Conservation (phyloP, 2,888 invertebrate genomes). For the Blera fallax region DNA sequence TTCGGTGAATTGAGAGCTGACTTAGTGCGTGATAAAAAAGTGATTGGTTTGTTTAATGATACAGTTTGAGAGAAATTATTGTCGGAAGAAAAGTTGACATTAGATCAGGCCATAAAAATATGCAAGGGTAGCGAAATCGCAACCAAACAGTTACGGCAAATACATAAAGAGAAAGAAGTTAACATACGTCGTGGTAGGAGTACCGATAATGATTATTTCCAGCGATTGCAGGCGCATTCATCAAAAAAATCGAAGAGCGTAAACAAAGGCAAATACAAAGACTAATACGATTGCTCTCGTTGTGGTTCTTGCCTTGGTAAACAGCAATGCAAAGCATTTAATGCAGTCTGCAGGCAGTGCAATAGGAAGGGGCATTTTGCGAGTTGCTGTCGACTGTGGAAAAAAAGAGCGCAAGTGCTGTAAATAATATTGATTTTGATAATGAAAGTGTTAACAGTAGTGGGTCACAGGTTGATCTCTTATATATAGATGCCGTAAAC, state of each 20-base stretch:
- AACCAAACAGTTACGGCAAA: neutral
- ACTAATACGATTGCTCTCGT: neutral
- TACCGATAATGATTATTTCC: no score
- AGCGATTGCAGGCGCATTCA: no score
- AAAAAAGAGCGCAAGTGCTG: neutral
- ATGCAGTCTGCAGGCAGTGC: constrained; percentile 8
- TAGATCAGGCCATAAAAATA: neutral
- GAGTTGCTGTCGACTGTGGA: constrained; percentile 13
- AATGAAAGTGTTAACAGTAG: no score
- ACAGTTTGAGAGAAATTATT: neutral
- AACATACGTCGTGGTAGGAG: neutral
- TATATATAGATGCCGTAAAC: no score
- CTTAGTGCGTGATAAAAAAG: no score
- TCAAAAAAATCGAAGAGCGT: no score
- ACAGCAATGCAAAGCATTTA: constrained; percentile 5
- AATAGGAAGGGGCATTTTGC: constrained; percentile 6
- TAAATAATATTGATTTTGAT: no score
- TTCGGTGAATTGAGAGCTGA: no score
- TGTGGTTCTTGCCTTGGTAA: neutral
- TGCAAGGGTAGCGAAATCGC: neutral
- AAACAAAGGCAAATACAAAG: no score
- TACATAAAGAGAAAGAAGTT: no score
- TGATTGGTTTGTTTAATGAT: neutral
- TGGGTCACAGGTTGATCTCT: no score
- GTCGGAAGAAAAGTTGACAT: neutral